Evolutionary conservation across 2,888 invertebrate species (phyloP).

Genomic region (Himalopsyche tibetana): DNA sequence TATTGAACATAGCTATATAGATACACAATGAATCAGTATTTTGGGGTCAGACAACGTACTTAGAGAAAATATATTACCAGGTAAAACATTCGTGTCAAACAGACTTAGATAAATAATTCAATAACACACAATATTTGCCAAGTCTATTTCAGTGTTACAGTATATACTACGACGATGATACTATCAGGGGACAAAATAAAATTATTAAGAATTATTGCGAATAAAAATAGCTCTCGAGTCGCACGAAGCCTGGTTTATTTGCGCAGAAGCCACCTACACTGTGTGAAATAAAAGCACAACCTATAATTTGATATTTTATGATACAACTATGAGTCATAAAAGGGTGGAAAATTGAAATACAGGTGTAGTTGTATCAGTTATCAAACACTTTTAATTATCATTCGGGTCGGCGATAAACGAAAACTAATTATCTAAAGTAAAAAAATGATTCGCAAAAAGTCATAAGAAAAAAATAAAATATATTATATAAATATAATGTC

Average conservation of each 20-base stretch:
- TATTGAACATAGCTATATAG: neutral
- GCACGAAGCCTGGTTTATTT: slow-evolving; percentile 8
- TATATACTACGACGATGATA: no score
- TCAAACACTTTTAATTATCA: neutral
- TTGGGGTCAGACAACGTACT: no score
- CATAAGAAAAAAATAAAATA: no score
- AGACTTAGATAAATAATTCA: no score
- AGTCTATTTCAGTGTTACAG: no score
- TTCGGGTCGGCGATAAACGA: no score
- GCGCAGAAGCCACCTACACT: neutral
- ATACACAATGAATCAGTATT: neutral
- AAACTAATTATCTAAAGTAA: no score
- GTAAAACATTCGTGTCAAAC: no score
- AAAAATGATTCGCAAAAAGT: no score
- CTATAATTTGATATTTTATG: neutral
- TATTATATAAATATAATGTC: no score
- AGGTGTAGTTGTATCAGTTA: neutral
- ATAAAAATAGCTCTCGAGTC: neutral
- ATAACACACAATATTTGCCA: no score
- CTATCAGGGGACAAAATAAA: neutral
- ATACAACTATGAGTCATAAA: slow-evolving; percentile 23
- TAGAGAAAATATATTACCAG: no score
- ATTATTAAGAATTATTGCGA: neutral
- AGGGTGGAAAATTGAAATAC: neutral
- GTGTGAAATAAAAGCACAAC: neutral